phyloP scores from a whole-genome alignment of 2,888 invertebrate genomes.

The Podabrus alpinus region DNA sequence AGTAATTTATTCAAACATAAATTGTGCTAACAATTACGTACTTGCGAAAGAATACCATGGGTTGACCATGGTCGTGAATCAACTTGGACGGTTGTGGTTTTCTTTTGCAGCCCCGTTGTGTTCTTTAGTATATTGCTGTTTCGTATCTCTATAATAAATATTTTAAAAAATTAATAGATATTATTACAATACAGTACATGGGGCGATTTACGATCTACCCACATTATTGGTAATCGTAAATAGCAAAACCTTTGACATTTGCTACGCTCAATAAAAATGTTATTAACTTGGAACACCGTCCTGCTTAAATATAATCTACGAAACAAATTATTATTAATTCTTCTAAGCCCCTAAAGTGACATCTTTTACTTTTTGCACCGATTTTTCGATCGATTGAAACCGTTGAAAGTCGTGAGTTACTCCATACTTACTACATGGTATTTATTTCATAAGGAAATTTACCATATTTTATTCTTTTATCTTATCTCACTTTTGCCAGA shows the following conservation, averaged over 20 bases:
- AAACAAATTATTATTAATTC: too few species aligned
- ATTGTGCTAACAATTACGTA: constrained; percentile 25
- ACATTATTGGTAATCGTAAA: constrained; percentile 22
- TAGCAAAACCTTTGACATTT: constrained; percentile 9
- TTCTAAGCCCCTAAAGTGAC: neutral
- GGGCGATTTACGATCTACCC: constrained; percentile 21
- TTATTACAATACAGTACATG: constrained; percentile 18
- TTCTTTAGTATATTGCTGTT: constrained; percentile 8
- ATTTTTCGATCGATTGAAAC: too few species aligned
- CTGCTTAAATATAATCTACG: neutral
- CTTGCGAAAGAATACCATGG: constrained; percentile 8
- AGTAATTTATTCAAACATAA: constrained; percentile 28
- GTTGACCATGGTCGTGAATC: constrained; percentile 20
- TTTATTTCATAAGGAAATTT: too few species aligned
- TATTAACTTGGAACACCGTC: neutral
- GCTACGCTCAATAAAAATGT: neutral
- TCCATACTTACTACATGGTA: too few species aligned
- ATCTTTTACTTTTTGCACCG: too few species aligned
- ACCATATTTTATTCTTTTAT: too few species aligned
- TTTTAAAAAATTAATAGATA: neutral
- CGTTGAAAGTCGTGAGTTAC: too few species aligned
- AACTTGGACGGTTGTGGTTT: constrained; percentile 21
- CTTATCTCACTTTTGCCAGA: too few species aligned
- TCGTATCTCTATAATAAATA: neutral
- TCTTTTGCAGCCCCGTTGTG: constrained; percentile 13